Base-by-base conservation (phyloP, 1,140 invertebrate genomes). In the Pentalonia nigronervosa region DNA sequence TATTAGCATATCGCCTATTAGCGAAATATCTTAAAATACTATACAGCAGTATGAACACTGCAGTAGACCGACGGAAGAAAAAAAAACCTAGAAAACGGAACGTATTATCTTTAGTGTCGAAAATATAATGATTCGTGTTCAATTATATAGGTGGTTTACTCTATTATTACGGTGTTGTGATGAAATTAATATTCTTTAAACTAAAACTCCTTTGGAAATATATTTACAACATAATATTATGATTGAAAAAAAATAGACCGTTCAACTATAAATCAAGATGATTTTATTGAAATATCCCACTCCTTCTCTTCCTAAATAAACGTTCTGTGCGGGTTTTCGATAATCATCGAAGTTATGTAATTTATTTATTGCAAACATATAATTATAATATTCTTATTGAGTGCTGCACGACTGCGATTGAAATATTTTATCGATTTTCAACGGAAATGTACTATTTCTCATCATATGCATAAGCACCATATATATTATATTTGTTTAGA, bases 71-170 rank as follows among this genome's bases (percentile, higher is more conserved):
- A 36, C 47, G 48, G 87, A 53, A 89, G 41, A 53, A 8, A 89
- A 53, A 36, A 30, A 11, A 48, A 53, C 87, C 87, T 89, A 89
- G 87, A 89, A 89, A 86, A 86, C 8, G 3, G 41, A 86, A 45
- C 83, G 3, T 86, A 41, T 76, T 14, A 83, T 86, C 21, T 41
- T 30, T 45, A 86, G 83, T 45, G 36, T 45, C 83, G 36, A 25
- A 86, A 41, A 86, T 86, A 86, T 83, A 36, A 83, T 83, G 36
- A 83, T 14, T 6, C 14, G n/a, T 84, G 83, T 84, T 84, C 83
- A 21, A 84, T 84, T 84, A 84, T 36, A 83, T 53, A 53, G 21
- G 9, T 25, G 23, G 34, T 45, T 41, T 84, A 84, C 36, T 84
- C 34, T 84, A 9, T 84, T 84, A 84, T 84, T 84, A 84, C 36